phyloP scores from a whole-genome alignment of 2,888 invertebrate species.

The Myathropa florea region DNA sequence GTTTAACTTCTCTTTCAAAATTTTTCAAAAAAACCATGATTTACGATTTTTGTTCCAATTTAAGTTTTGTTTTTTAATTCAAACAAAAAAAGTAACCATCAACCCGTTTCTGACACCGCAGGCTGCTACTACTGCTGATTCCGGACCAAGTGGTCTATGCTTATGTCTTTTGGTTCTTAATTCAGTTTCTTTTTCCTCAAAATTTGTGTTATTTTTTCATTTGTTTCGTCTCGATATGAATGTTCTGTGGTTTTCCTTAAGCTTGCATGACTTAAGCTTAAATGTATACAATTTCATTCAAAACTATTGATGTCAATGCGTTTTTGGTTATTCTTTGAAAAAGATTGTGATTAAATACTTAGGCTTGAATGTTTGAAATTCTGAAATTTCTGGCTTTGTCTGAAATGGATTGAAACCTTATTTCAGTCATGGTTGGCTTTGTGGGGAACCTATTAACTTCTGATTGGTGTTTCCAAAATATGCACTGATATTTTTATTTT shows the following conservation, averaged over 20 bases:
- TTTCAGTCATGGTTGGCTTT: too few species aligned
- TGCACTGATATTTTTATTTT: too few species aligned
- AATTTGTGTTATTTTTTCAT: neutral
- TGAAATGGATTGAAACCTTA: too few species aligned
- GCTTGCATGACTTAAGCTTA: slow-evolving; percentile 46
- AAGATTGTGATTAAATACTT: neutral
- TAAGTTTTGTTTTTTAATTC: slow-evolving; percentile 1
- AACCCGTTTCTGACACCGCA: slow-evolving; percentile 3
- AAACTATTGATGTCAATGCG: slow-evolving; percentile 2
- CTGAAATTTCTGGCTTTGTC: neutral
- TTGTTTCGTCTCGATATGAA: slow-evolving; percentile 16
- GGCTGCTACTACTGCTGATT: neutral
- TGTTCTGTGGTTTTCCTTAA: slow-evolving; percentile 33
- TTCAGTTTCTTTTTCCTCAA: neutral
- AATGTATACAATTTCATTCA: slow-evolving; percentile 13
- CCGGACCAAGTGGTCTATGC: slow-evolving; percentile 23
- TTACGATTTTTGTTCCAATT: slow-evolving; percentile 28
- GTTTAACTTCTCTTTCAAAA: slow-evolving; percentile 38
- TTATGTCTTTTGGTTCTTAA: slow-evolving; percentile 23
- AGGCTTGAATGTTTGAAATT: neutral
- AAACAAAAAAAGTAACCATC: neutral
- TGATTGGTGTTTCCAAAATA: too few species aligned
- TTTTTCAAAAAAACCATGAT: slow-evolving; percentile 17
- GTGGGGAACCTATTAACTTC: too few species aligned
- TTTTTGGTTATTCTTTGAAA: neutral